Percentiles rank a stretch among this genome's conserved stretches.
Evolutionary conservation across 2,113 vertebrate genomes (phyloP).

Genomic region (Shinisaurus crocodilurus): DNA sequence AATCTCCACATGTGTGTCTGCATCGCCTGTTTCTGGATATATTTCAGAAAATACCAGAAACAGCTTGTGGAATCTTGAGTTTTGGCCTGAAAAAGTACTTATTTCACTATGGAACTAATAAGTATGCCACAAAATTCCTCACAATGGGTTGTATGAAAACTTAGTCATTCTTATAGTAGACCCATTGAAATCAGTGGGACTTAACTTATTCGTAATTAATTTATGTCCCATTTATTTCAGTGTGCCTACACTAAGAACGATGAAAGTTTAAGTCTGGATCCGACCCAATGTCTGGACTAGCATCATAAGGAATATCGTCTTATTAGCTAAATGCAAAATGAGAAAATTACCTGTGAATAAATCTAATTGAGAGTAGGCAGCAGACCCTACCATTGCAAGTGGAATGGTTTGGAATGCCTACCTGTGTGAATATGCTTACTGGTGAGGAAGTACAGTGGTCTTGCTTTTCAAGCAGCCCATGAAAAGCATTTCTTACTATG

Average conservation of each 20-base stretch:
- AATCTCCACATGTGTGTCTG: not conserved
- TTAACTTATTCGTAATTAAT: not conserved
- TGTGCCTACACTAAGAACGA: too few relatives aligned
- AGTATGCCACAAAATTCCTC: not conserved
- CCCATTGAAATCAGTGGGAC: not conserved
- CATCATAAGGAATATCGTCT: not conserved
- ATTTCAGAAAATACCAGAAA: not conserved
- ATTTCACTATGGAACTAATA: not conserved
- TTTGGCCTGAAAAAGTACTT: not conserved
- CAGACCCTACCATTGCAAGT: not conserved
- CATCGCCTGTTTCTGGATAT: not conserved
- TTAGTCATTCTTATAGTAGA: not conserved
- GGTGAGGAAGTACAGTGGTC: not conserved
- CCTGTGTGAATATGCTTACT: not conserved
- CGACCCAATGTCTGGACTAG: not conserved
- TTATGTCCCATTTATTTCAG: too few relatives aligned
- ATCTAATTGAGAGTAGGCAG: not conserved
- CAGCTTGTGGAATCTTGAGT: not conserved
- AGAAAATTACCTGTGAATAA: not conserved
- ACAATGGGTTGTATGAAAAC: not conserved
- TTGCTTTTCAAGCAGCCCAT: not conserved
- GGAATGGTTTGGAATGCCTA: not conserved
- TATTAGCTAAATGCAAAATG: not conserved
- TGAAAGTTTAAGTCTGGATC: too few relatives aligned
- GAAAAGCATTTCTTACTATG: not conserved